Base-by-base conservation (phyloP, 2,888 invertebrate genomes). In the Drymonia ruficornis region DNA sequence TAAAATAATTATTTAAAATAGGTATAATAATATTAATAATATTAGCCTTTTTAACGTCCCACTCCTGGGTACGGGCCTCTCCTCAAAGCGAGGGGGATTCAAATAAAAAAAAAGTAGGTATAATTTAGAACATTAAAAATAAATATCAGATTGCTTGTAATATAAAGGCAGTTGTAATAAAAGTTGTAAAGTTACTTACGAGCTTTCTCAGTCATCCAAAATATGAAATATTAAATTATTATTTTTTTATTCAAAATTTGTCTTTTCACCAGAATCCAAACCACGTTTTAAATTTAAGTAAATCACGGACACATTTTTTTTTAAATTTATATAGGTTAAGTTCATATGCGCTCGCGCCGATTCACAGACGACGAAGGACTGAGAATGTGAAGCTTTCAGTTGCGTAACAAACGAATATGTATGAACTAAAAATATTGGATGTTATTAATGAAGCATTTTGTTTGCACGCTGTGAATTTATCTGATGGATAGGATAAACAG, bases 321-420 rank as follows among this genome's bases (percentile, higher is more conserved):
- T 31, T 12, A 9, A 11, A 31, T 31, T 31, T 9, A 31, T 31
- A 2, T 3, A 9, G 31, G 31, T 31, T 1, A 31, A 16, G 16
- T 19, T 43, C 55, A 29, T 53, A 42, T 57, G 57, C 59, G 60
- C 62, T 48, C 56, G 45, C 53, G 55, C 53, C 43, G 50, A 34
- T 15, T 34, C 43, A 34, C 16, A 51, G 29, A 50, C 42, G 40
- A 55, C 47, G 59, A 58, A 61, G 59, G 65, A 70, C 65, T 62
- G 72, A 67, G 57, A 67, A 61, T 63, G 58, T 74, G 69, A 65
- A 72, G 63, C 49, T 65, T 64, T 64, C 50, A 42, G 65, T 70
- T 75, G 53, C 62, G 69, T 70, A 74, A 69, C 56, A 57, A 23
- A 54, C 56, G 58, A 19, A 50, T 61, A 61, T 65, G 76, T 74